Evolutionary conservation across 2,113 vertebrate genomes (phyloP).

Genomic region (Hydrochoerus hydrochaeris): DNA sequence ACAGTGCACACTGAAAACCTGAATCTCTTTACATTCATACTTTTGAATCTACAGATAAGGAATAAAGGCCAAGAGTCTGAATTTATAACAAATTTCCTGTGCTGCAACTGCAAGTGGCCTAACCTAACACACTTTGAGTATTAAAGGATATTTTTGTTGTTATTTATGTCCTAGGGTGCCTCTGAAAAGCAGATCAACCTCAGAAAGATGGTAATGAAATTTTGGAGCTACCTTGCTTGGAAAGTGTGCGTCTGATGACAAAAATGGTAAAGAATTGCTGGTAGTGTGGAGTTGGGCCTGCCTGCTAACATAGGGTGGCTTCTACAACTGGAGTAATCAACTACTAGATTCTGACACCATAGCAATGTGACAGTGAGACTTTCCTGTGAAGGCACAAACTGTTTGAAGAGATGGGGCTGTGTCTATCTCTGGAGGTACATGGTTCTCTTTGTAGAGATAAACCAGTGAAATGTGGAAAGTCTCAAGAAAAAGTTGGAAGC

Average conservation of each 20-base stretch:
- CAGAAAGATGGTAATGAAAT: constrained; percentile 74
- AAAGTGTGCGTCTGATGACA: constrained; percentile 65
- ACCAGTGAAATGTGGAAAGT: background rate
- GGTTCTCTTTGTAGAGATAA: background rate
- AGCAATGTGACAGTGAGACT: background rate
- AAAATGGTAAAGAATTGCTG: accelerated
- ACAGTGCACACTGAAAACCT: background rate
- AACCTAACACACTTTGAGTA: accelerated
- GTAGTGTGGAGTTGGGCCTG: background rate
- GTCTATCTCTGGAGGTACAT: background rate
- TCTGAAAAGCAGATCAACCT: background rate
- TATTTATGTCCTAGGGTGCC: background rate
- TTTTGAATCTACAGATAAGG: background rate
- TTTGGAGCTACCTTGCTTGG: constrained; percentile 77
- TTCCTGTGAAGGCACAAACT: background rate
- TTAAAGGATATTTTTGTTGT: background rate
- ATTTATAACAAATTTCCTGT: background rate
- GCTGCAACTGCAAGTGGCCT: accelerated
- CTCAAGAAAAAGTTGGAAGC: background rate
- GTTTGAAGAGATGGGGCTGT: background rate
- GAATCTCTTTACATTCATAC: background rate
- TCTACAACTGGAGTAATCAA: background rate
- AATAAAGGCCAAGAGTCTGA: background rate
- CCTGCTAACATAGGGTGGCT: background rate
- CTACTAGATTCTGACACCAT: accelerated